Evolutionary conservation across 2,113 vertebrate genomes (phyloP), one percentile per base, ranked within the genome.

Genomic region (Acrocephalus arundinaceus): DNA sequence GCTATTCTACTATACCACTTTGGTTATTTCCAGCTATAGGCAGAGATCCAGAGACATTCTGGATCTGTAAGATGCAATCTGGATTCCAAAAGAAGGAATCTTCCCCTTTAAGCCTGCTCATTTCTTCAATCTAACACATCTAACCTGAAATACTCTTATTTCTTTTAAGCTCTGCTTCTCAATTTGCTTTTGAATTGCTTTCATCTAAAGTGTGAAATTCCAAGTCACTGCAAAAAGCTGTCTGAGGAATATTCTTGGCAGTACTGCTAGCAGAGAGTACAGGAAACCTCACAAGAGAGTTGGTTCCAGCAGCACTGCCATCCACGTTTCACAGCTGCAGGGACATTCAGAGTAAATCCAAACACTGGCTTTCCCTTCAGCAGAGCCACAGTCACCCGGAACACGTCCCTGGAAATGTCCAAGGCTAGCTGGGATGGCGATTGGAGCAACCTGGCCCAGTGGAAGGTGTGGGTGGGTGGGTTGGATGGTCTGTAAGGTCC

Each of bases 231-330:
- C 61, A 61, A 41, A 95, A 72, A 93, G 31, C 90, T 90, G 83
- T 89, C 70, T 62, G 58, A 81, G 73, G 77, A 89, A 49, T 92
- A 95, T 85, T 96, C 88, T 95, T 96, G 94, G 96, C 96, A 93
- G 43, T 20, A 7, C 61, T 54, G 83, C 79, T 58, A 65, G 76
- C 57, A 87, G 72, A 81, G 91, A 96, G 90, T 94, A 96, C 73
- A 90, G 93, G 92, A 95, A 96, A 81, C 92, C 83, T 96, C 90
- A 58, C 49, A 31, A 31, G 52, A 33, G 85, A 89, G 52, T 57
- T 72, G 68, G 73, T 96, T 96, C 96, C 92, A 96, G 92, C 76
- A 84, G 9, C 68, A 5, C 70, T 96, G 92, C 94, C 95, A 90
- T 95, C 94, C 94, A 93, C 52, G n/a, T 95, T 92, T 92, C 86